Percentiles rank a stretch among this genome's conserved stretches.
phyloP scores from a whole-genome alignment of 2,113 vertebrate genomes.

The Antechinus stuartii region DNA sequence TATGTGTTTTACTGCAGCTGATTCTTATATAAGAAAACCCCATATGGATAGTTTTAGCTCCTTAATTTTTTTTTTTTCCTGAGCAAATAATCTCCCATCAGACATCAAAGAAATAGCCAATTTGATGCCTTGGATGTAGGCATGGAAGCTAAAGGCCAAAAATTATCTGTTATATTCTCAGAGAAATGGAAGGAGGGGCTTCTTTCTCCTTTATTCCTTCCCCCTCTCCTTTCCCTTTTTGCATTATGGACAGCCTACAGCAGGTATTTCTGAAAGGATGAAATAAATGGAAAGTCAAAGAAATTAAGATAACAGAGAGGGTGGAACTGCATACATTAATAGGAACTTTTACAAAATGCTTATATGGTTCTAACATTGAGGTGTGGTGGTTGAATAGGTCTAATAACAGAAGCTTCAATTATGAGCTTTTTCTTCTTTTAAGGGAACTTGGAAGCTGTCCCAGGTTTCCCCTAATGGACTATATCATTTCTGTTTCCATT shows the following conservation, averaged over 20 bases:
- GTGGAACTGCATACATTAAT: slow-evolving; percentile 57
- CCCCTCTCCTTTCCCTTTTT: neutral
- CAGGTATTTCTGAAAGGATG: slow-evolving; percentile 33
- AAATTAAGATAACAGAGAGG: slow-evolving; percentile 44
- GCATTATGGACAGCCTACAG: neutral
- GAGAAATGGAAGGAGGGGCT: neutral
- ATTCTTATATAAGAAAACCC: slow-evolving; percentile 38
- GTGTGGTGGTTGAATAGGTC: neutral
- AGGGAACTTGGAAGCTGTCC: neutral
- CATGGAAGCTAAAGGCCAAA: slow-evolving; percentile 60
- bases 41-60: slow-evolving; percentile 27
- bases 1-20: slow-evolving; percentile 50
- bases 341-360: slow-evolving; percentile 33
- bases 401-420: neutral
- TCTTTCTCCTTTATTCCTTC: neutral
- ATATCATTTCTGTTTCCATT: neutral
- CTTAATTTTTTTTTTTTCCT: slow-evolving; percentile 39
- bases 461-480: neutral
- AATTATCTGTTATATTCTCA: slow-evolving; percentile 61
- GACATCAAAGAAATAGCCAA: slow-evolving; percentile 62
- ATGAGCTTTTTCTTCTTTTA: slow-evolving; percentile 50
- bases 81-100: slow-evolving; percentile 55
- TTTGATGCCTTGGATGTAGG: slow-evolving; percentile 45
- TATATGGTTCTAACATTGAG: neutral
- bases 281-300: neutral